Conservation (phyloP, 2,113 vertebrate species). For the Athene noctua region DNA sequence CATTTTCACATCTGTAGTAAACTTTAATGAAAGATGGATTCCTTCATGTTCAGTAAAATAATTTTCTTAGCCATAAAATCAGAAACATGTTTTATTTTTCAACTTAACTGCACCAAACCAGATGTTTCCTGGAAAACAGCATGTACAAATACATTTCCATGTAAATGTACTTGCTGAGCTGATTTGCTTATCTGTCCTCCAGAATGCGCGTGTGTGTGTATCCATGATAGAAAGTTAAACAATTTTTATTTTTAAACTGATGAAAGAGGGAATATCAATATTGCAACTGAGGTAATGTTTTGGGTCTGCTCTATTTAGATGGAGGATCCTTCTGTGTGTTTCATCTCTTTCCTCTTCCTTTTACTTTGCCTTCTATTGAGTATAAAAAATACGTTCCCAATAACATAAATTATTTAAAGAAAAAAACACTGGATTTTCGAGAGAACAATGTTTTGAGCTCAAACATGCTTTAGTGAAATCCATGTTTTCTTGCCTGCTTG, state of each 20-base stretch:
- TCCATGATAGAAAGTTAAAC: background rate
- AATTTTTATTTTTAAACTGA: background rate
- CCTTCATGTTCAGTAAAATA: background rate
- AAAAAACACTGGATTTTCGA: background rate
- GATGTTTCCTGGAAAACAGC: background rate
- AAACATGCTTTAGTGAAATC: background rate
- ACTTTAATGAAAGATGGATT: background rate
- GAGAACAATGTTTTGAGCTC: background rate
- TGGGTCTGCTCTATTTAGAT: rapidly evolving
- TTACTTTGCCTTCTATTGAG: background rate
- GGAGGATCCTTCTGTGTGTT: background rate
- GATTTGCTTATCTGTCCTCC: background rate
- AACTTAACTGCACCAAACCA: background rate
- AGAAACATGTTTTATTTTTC: background rate
- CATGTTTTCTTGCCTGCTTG: rapidly evolving
- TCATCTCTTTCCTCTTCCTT: background rate
- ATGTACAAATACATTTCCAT: background rate
- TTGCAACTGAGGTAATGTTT: background rate
- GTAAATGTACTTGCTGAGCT: background rate
- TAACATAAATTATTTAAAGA: background rate
- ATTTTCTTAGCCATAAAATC: background rate
- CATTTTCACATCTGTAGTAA: background rate
- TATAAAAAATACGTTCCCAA: background rate
- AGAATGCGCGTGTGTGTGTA: rapidly evolving
- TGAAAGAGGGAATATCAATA: background rate